A percentile compares a stretch with the other conserved stretches of the same genome.
These are phyloP conservation scores for Tetrao urogallus DNA, from an alignment of 2,113 vertebrate genomes.

Conservation along the genomic window DNA sequence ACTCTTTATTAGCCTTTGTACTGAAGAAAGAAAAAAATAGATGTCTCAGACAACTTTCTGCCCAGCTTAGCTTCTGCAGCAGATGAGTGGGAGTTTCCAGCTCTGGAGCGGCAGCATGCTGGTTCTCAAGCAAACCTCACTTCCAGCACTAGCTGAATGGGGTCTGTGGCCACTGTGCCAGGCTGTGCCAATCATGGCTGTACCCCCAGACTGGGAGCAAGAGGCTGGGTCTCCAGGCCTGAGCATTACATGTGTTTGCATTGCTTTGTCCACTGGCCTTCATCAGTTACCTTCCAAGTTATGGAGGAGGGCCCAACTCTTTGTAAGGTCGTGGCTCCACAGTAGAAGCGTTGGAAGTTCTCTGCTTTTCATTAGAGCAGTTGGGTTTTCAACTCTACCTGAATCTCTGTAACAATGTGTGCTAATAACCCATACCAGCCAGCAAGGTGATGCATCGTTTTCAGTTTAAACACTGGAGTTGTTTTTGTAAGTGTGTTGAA, in stretches of 20 bases:
- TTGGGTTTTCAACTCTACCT: neutral
- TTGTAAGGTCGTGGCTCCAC: rapidly evolving
- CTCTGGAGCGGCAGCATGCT: rapidly evolving
- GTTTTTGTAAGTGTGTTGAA: neutral
- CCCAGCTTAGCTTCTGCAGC: slow-evolving; percentile 13
- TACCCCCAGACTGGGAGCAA: neutral
- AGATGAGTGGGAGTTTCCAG: slow-evolving; percentile 22
- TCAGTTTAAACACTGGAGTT: neutral
- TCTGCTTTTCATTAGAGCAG: rapidly evolving
- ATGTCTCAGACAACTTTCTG: slow-evolving; percentile 21
- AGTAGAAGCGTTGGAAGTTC: neutral
- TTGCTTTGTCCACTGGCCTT: rapidly evolving
- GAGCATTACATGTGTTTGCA: neutral
- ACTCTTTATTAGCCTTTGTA: slow-evolving; percentile 7
- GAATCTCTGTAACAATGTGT: neutral
- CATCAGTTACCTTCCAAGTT: neutral
- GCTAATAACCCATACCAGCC: neutral
- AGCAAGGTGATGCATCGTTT: neutral
- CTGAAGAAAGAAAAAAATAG: slow-evolving; percentile 34
- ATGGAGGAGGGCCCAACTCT: neutral
- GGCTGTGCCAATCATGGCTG: neutral
- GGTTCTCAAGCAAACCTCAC: neutral
- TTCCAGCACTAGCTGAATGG: neutral
- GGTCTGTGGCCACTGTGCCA: neutral
- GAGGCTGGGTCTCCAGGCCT: neutral